Base-by-base conservation (phyloP, 1,140 invertebrate species). In the Ditylenchus dipsaci region DNA sequence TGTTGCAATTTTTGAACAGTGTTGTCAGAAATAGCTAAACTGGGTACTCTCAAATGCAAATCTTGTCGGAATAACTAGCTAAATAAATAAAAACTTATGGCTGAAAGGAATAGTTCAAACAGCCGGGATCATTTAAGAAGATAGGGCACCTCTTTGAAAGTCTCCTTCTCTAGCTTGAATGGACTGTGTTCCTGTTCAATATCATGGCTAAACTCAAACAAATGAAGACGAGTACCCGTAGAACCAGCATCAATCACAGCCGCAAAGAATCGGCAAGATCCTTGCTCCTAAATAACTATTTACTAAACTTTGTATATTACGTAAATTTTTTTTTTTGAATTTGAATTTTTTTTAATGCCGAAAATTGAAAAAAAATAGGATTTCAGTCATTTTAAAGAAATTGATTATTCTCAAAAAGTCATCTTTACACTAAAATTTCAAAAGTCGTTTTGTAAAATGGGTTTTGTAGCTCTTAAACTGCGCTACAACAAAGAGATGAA, bases 211-310 rank as follows among this genome's bases (percentile, higher is more conserved):
- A 96, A 96, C 71, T 89, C 89, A 82, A 92, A 96, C 0, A 92
- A 90, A 73, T 94, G 86, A 13, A 96, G 88, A 67, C 94, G 87
- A 58, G 91, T 91, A 0, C 93, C 95, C 0, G 95, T 97, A 26
- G 91, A 94, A 15, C 94, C 94, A 0, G 93, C 93, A 86, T 97
- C 94, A 68, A 97, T 91, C 53, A 97, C 89, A n/a, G 94, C 90
- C 0, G 91, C 91, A 86, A 93, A 90, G 65, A 91, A 89, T 1
- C 79, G 74, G 26, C 81, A 80, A 23, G 75, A 67, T 29, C 26
- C 42, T 30, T 63, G 58, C 61, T 82, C 80, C 71, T 82, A 21
- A 64, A 80, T 53, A 53, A 0, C n/a, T n/a, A 49, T 8, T 11
- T n/a, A 64, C 8, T 17, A 65, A 7, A 13, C 9, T 66, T 26